Percentiles rank a stretch among this genome's conserved stretches.
These are phyloP conservation scores for Catharus fuscescens DNA, from an alignment of 2,113 vertebrate species.

Conservation along the genomic window DNA sequence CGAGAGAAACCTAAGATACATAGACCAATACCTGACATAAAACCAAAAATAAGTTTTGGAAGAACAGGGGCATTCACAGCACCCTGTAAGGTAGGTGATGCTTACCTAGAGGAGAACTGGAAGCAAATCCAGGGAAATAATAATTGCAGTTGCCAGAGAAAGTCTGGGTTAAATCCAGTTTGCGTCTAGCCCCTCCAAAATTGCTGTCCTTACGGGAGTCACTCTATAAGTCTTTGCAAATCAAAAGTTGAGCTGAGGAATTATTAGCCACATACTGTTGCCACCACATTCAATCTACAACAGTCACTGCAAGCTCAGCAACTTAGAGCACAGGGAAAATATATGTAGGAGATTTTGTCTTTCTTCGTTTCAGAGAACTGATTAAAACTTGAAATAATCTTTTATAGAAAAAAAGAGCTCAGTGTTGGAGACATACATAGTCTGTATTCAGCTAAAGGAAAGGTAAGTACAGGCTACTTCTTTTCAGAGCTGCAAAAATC, in stretches of 20 bases:
- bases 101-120: not conserved
- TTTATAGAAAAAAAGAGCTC: not conserved
- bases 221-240: not conserved
- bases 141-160: not conserved
- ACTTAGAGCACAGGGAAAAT: not conserved
- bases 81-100: not conserved
- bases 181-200: not conserved
- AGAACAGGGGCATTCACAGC: not conserved
- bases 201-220: not conserved
- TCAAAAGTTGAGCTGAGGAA: not conserved
- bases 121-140: not conserved
- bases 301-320: not conserved
- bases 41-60: not conserved
- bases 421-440: not conserved
- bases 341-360: fast-evolving
- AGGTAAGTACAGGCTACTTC: not conserved
- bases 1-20: not conserved
- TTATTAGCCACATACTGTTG: not conserved
- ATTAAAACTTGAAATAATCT: not conserved
- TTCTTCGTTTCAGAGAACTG: not conserved
- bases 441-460: not conserved
- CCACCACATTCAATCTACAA: not conserved
- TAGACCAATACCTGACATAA: not conserved
- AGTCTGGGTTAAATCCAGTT: not conserved
- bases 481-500: not conserved